Evolutionary conservation across 2,113 vertebrate species (phyloP).

Genomic region (Festucalex cinctus): DNA sequence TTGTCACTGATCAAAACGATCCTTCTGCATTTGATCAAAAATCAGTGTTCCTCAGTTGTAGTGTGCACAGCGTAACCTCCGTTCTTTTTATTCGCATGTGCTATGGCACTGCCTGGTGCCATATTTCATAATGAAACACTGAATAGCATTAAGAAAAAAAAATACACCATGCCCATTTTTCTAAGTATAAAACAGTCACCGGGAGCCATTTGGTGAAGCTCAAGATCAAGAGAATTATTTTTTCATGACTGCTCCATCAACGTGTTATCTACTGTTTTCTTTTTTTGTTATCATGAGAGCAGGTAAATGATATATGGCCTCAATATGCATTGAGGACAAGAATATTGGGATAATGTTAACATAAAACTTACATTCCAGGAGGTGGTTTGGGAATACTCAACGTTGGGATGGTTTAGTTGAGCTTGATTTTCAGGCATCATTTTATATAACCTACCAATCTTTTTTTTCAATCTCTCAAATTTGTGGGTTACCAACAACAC

Average conservation of each 20-base stretch:
- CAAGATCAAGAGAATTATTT: not conserved
- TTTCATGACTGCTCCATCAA: not conserved
- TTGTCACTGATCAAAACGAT: not conserved
- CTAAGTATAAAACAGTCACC: not conserved
- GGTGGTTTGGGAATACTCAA: not conserved
- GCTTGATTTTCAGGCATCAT: too few relatives aligned
- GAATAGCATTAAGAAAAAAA: not conserved
- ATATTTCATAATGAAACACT: slow-evolving; percentile 8
- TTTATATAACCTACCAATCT: too few relatives aligned
- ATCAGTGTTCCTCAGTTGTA: not conserved
- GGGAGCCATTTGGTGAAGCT: not conserved
- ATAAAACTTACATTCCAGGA: not conserved
- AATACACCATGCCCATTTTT: not conserved
- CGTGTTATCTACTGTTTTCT: too few relatives aligned
- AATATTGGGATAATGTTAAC: not conserved
- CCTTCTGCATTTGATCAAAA: not conserved
- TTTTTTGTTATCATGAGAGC: not conserved
- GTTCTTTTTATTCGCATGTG: not conserved
- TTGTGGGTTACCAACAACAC: too few relatives aligned
- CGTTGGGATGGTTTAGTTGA: too few relatives aligned
- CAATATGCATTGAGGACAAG: not conserved
- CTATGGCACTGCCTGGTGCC: not conserved
- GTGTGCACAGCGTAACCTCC: not conserved
- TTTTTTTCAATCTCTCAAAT: too few relatives aligned
- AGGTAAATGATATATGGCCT: not conserved